These are phyloP conservation scores for Varecia variegata DNA, from an alignment of 2,797 vertebrate genomes.

Conservation along the genomic window DNA sequence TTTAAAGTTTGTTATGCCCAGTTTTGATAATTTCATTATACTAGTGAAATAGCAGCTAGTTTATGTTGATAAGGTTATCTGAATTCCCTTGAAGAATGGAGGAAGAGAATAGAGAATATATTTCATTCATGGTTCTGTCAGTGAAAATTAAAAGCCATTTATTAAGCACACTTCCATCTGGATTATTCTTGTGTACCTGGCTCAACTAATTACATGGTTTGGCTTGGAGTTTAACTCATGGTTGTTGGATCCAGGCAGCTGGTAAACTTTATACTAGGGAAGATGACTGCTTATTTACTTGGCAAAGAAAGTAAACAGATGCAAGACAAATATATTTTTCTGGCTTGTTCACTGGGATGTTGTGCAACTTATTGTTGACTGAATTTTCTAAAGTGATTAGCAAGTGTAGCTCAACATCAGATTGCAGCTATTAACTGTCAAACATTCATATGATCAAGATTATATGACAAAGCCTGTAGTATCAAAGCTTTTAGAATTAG, in stretches of 20 bases:
- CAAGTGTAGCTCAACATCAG: background rate
- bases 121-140: background rate
- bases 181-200: background rate
- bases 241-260: background rate
- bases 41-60: background rate
- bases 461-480: background rate
- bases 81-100: background rate
- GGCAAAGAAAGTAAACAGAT: constrained; percentile 34
- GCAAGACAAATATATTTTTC: background rate
- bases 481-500: background rate
- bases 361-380: background rate
- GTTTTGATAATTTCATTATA: constrained; percentile 26
- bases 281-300: constrained; percentile 18
- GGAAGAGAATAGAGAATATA: background rate
- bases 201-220: background rate
- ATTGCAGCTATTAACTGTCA: background rate
- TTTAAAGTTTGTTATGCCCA: background rate
- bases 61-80: background rate
- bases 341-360: background rate
- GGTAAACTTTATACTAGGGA: background rate
- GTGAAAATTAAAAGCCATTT: background rate
- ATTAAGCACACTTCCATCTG: background rate
- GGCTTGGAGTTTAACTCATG: background rate
- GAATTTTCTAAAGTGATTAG: background rate
- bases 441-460: background rate